Base-by-base conservation (phyloP, 2,113 vertebrate species). In the Apteryx mantelli region DNA sequence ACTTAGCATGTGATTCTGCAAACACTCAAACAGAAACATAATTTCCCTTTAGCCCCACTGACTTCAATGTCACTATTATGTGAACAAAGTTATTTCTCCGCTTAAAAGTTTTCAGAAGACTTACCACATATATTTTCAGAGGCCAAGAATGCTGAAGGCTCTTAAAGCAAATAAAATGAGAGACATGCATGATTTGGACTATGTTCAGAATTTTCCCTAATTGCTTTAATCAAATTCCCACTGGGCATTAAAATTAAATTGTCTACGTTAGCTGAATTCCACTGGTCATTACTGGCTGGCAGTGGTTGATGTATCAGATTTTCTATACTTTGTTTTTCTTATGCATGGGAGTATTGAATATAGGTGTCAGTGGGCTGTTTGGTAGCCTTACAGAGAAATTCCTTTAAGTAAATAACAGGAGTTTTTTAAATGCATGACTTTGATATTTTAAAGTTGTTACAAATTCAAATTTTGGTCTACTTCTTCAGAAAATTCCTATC, bases 181-280 rank as follows among this genome's bases (percentile, higher is more conserved):
- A 93, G 30, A 89, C 30, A 94, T 0, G 28, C 92, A 94, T 82
- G 87, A 94, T 96, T 96, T 97, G 95, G 89, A 88, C 77, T 50
- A 21, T 4, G 53, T 82, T 95, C 93, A 96, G 82, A 92, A 94
- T 95, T 96, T 82, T 82, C 82, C 92, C 79, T 92, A 97, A 97
- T 97, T 97, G 88, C 93, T 95, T 96, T 89, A 97, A 96, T 96
- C 88, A 95, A 96, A 97, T 97, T 96, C 94, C 95, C 95, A 88
- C 81, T 58, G 96, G 91, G 89, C 81, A 93, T 71, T 91, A 92
- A 94, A 97, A 97, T 86, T 95, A 97, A 95, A 95, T 95, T 96
- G 95, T 93, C 97, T 94, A 71, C 0, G 14, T 95, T 96, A 69
- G 89, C 84, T 96, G 93, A 96, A 97, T 96, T 95, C 92, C 94